Evolutionary conservation across 1,140 invertebrate species (phyloP).

Genomic region (Zaprionus inermis): DNA sequence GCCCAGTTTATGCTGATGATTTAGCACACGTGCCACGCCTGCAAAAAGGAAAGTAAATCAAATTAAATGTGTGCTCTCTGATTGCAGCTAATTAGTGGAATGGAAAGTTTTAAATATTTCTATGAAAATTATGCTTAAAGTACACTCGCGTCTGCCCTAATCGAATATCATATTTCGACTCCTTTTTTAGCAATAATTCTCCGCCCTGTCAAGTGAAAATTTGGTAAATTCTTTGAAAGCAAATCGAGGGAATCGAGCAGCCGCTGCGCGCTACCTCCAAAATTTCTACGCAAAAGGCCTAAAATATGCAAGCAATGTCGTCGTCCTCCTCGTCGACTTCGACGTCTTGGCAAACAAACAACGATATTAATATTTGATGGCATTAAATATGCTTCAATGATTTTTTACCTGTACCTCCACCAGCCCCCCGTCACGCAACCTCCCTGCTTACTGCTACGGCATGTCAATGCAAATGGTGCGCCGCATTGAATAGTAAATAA

Average conservation of each 20-base stretch:
- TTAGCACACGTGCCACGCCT: conserved; percentile 73
- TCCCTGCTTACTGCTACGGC: conserved; percentile 1
- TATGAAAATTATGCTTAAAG: not conserved
- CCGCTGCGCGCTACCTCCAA: too few relatives aligned
- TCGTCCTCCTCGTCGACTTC: conserved; percentile 20
- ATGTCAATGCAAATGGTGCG: conserved; percentile 53
- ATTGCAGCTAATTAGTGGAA: too few relatives aligned
- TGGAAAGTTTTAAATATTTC: not conserved
- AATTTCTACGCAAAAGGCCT: conserved; percentile 30
- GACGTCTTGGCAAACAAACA: conserved; percentile 48
- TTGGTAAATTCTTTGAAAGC: conserved; percentile 27
- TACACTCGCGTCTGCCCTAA: not conserved
- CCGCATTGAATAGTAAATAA: conserved; percentile 58
- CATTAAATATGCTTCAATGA: conserved; percentile 67
- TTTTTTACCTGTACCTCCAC: conserved; percentile 45
- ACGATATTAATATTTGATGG: conserved; percentile 61
- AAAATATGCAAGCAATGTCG: conserved; percentile 52
- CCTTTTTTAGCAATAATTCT: conserved; percentile 18
- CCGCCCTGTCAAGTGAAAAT: conserved; percentile 2
- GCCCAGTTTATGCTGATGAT: conserved; percentile 64
- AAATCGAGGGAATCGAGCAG: not conserved
- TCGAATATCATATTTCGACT: not conserved
- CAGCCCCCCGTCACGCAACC: not conserved
- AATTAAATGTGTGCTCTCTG: not conserved
- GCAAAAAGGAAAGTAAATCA: conserved; percentile 3